Conservation (phyloP, 1,140 invertebrate species). For the Tetragnatha versicolor region DNA sequence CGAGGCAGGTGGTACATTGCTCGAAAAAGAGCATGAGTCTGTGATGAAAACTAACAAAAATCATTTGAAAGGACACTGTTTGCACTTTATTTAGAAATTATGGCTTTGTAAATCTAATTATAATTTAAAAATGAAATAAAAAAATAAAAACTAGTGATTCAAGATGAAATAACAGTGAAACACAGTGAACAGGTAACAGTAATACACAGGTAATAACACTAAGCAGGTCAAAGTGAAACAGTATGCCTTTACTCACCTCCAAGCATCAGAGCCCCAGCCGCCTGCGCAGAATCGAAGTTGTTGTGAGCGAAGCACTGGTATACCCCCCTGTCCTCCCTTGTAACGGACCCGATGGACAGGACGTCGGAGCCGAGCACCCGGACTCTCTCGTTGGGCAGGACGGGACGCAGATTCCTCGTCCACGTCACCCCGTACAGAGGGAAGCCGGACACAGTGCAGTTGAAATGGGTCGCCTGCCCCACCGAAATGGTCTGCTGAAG, state of each 20-base stretch:
- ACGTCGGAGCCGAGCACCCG: constrained; percentile 52
- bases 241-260: constrained; percentile 81
- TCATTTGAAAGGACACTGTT: too few species aligned
- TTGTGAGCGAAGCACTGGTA: constrained; percentile 90
- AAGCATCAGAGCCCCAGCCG: constrained; percentile 79
- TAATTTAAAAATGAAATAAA: too few species aligned
- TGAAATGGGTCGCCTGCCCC: constrained; percentile 61
- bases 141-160: too few species aligned
- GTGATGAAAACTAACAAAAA: too few species aligned
- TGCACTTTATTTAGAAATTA: too few species aligned
- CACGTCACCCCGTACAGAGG: constrained; percentile 62
- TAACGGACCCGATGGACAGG: constrained; percentile 74
- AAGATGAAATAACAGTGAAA: too few species aligned
- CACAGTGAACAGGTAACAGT: too few species aligned
- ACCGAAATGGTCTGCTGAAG: constrained; percentile 61
- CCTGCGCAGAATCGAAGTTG: constrained; percentile 84
- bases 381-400: constrained; percentile 37
- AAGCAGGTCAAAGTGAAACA: too few species aligned
- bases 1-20: too few species aligned
- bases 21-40: too few species aligned
- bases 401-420: constrained; percentile 61
- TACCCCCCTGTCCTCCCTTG: constrained; percentile 81
- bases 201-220: too few species aligned
- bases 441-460: constrained; percentile 63
- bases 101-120: too few species aligned